These are phyloP conservation scores for Tokudaia tokunoshimensis DNA, from an alignment of 2,797 vertebrate genomes.

Conservation along the genomic window DNA sequence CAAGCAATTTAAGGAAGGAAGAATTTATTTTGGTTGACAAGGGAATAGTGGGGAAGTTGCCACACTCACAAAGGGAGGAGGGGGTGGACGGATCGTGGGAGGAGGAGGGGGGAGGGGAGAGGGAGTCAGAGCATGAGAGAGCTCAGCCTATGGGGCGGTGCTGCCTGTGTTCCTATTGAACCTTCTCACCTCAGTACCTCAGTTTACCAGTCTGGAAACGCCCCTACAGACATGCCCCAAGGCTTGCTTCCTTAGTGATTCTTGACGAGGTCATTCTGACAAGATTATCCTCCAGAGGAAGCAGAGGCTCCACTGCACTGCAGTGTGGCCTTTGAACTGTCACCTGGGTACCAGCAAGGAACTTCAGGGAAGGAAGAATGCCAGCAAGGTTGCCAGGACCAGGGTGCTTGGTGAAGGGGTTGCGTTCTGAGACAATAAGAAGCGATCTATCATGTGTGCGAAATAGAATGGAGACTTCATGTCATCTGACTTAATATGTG, in stretches of 20 bases:
- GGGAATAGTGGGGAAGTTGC: not conserved
- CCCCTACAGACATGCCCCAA: not conserved
- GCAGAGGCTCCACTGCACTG: not conserved
- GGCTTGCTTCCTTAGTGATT: not conserved
- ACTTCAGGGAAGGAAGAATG: not conserved
- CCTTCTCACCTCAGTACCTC: not conserved
- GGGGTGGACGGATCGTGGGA: not conserved
- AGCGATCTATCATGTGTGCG: accelerated
- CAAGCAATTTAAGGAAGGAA: not conserved
- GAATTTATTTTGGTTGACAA: not conserved
- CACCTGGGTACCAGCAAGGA: too few species aligned
- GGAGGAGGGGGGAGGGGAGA: too few species aligned
- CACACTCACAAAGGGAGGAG: not conserved
- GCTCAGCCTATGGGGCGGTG: not conserved
- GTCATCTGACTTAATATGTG: not conserved
- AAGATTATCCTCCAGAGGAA: not conserved
- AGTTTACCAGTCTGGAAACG: not conserved
- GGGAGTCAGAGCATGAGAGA: too few species aligned
- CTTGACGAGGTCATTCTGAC: not conserved
- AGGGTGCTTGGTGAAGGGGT: not conserved
- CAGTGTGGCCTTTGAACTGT: not conserved
- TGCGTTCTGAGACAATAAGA: not conserved
- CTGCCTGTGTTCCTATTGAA: too few species aligned
- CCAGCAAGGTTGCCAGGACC: not conserved
- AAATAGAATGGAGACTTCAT: not conserved